These are phyloP conservation scores for Narcine bancroftii DNA, from an alignment of 2,113 vertebrate species.

Conservation along the genomic window DNA sequence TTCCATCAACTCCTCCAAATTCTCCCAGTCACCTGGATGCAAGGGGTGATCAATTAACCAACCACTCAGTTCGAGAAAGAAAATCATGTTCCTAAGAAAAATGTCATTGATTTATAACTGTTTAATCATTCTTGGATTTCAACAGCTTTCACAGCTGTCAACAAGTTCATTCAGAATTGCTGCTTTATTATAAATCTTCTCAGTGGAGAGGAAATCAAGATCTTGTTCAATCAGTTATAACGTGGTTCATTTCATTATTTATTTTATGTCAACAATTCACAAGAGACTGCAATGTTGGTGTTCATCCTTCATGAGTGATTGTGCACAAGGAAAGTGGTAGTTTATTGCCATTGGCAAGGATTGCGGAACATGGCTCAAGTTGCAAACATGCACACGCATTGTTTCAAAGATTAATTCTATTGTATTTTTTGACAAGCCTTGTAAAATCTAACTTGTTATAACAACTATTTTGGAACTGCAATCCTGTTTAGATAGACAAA, in stretches of 20 bases:
- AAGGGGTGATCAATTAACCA: no score
- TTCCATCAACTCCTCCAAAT: no score
- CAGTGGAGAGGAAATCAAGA: not conserved
- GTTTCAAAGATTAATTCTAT: not conserved
- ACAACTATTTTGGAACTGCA: not conserved
- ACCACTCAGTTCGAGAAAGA: no score
- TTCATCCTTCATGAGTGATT: not conserved
- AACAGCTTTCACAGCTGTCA: not conserved
- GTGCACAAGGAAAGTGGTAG: not conserved
- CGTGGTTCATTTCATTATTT: not conserved
- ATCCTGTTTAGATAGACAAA: not conserved
- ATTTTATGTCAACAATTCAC: not conserved
- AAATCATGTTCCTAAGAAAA: not conserved
- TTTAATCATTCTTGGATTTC: not conserved
- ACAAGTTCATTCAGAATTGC: not conserved
- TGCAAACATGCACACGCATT: not conserved
- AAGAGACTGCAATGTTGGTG: not conserved
- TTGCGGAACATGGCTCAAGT: not conserved
- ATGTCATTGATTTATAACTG: not conserved
- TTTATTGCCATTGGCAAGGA: not conserved
- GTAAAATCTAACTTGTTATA: not conserved
- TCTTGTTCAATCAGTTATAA: not conserved
- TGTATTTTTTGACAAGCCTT: not conserved
- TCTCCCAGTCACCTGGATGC: no score
- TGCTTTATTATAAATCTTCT: not conserved